A percentile compares a stretch with the other conserved stretches of the same genome.
Conservation (phyloP, 2,888 invertebrate genomes). For the Ormyrus nitidulus region DNA sequence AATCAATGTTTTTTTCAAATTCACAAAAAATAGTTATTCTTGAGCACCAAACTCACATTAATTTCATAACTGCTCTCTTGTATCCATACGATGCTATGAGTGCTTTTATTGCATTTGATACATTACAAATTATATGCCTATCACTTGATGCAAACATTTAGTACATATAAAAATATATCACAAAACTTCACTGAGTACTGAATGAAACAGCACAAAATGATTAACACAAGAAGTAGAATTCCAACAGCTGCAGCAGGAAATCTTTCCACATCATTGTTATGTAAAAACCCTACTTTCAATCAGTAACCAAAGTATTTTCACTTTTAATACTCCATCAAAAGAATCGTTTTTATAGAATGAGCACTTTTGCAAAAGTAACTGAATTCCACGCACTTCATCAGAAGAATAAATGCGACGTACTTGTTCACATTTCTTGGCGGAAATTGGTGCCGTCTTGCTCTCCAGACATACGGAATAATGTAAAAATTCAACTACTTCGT, state of each 20-base stretch:
- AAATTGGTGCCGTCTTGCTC: slow-evolving; percentile 41
- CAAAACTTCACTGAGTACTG: slow-evolving; percentile 28
- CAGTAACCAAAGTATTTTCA: slow-evolving; percentile 3
- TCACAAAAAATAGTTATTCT: neutral
- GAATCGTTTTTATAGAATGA: slow-evolving; percentile 6
- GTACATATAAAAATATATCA: slow-evolving; percentile 33
- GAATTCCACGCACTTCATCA: neutral
- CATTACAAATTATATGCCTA: slow-evolving; percentile 23
- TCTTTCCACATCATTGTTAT: slow-evolving; percentile 33
- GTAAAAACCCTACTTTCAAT: slow-evolving; percentile 29
- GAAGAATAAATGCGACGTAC: slow-evolving; percentile 45
- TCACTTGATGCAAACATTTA: slow-evolving; percentile 18
- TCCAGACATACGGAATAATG: slow-evolving; percentile 49
- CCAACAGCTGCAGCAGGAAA: slow-evolving; percentile 32
- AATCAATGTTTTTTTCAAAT: slow-evolving; percentile 9
- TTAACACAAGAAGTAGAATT: slow-evolving; percentile 7
- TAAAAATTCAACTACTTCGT: slow-evolving; percentile 57
- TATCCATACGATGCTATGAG: slow-evolving; percentile 37
- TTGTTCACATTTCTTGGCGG: slow-evolving; percentile 42
- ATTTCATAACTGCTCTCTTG: slow-evolving; percentile 3
- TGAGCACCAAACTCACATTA: neutral
- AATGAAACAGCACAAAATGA: slow-evolving; percentile 32
- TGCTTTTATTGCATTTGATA: slow-evolving; percentile 14
- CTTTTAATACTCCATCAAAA: neutral
- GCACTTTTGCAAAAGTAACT: neutral